A percentile compares a stretch with the other conserved stretches of the same genome.
phyloP scores from a whole-genome alignment of 1,140 invertebrate genomes.

The Stratiolaelaps scimitus region DNA sequence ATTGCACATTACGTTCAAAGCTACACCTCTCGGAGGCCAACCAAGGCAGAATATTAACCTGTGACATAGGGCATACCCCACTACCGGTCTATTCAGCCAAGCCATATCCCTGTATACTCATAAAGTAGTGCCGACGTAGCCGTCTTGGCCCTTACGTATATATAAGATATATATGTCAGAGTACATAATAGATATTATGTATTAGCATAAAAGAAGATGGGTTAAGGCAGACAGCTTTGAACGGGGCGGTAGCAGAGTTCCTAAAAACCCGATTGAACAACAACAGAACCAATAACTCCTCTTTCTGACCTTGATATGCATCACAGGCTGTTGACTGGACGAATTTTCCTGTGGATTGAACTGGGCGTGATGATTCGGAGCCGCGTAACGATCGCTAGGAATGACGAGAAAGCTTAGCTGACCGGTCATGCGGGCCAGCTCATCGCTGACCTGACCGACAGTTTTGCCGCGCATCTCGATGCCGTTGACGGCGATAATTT shows the following conservation, averaged over 20 bases:
- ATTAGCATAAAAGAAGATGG: slow-evolving; percentile 34
- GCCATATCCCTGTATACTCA: too few species aligned
- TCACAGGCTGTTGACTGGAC: slow-evolving; percentile 25
- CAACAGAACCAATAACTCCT: too few species aligned
- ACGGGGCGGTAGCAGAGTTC: not conserved
- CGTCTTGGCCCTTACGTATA: too few species aligned
- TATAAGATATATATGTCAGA: too few species aligned
- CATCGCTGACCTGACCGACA: slow-evolving; percentile 92
- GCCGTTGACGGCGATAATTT: slow-evolving; percentile 73
- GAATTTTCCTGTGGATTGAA: slow-evolving; percentile 15
- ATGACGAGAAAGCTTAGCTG: slow-evolving; percentile 80
- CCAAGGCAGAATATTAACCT: too few species aligned
- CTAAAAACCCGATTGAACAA: too few species aligned
- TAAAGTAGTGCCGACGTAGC: too few species aligned
- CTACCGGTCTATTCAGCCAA: too few species aligned
- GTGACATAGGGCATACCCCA: too few species aligned
- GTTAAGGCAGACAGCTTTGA: not conserved
- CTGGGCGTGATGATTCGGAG: slow-evolving; percentile 40
- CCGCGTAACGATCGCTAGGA: slow-evolving; percentile 48
- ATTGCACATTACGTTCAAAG: too few species aligned
- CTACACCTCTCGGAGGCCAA: too few species aligned
- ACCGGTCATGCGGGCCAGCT: slow-evolving; percentile 71
- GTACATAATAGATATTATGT: slow-evolving; percentile 45
- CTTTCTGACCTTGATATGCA: slow-evolving; percentile 35
- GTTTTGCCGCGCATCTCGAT: slow-evolving; percentile 89